These are phyloP conservation scores for Hydrotaea diabolus DNA, from an alignment of 2,888 invertebrate species.

Conservation along the genomic window DNA sequence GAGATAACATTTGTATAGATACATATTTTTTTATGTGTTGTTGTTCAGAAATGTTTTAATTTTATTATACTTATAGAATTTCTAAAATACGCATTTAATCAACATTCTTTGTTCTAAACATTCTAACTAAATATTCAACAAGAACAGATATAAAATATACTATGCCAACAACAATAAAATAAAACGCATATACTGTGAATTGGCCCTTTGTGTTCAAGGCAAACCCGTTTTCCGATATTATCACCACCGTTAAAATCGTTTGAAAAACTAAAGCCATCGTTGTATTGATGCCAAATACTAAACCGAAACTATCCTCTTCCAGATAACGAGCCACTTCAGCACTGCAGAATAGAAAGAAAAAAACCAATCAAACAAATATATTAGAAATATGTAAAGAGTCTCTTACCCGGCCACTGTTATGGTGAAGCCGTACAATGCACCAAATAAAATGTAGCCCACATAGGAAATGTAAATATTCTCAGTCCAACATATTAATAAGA, in stretches of 20 bases:
- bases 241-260: slow-evolving; percentile 85
- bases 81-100: slow-evolving; percentile 27
- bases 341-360: slow-evolving; percentile 82
- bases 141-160: slow-evolving; percentile 75
- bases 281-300: slow-evolving; percentile 95
- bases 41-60: background rate
- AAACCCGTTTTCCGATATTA: slow-evolving; percentile 76
- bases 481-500: slow-evolving; percentile 83
- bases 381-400: background rate
- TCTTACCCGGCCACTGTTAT: slow-evolving; percentile 78
- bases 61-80: background rate
- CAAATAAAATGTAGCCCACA: slow-evolving; percentile 87
- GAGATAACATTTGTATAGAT: too few relatives aligned
- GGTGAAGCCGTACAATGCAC: slow-evolving; percentile 88
- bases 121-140: slow-evolving; percentile 72
- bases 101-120: slow-evolving; percentile 3
- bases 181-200: slow-evolving; percentile 78
- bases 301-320: slow-evolving; percentile 91
- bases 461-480: slow-evolving; percentile 87
- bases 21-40: too few relatives aligned
- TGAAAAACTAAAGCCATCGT: slow-evolving; percentile 90
- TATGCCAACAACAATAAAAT: slow-evolving; percentile 76
- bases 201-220: slow-evolving; percentile 74
- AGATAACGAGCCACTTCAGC: slow-evolving; percentile 92
- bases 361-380: background rate